Conservation (phyloP, 37 sponge, comb jelly and placozoan species). For the Theonella swinhoei region DNA sequence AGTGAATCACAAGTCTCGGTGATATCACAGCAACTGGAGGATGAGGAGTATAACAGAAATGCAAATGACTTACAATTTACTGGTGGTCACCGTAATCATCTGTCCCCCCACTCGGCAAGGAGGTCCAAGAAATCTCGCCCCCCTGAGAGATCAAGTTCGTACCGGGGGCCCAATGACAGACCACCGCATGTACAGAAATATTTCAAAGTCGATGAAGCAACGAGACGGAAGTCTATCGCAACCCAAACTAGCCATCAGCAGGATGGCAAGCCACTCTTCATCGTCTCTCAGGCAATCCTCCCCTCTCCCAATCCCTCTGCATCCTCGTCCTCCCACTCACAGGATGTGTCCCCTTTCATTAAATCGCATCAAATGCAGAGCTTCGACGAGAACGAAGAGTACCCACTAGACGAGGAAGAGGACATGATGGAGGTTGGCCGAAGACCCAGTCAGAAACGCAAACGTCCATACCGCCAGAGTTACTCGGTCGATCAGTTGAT, state of each 20-base stretch:
- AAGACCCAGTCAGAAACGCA: not conserved
- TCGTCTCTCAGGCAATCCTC: not conserved
- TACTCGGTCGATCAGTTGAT: not conserved
- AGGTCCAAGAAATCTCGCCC: constrained; percentile 13
- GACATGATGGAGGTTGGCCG: not conserved
- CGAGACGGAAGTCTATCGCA: constrained; percentile 47
- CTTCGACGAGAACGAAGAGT: not conserved
- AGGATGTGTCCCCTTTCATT: not conserved
- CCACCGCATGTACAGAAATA: not conserved
- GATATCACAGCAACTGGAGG: constrained; percentile 29
- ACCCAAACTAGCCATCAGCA: not conserved
- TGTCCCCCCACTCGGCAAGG: constrained; percentile 11
- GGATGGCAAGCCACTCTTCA: not conserved
- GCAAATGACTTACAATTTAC: not conserved
- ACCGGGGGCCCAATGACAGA: constrained; percentile 38
- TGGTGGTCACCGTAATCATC: not conserved
- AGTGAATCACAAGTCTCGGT: constrained; percentile 56
- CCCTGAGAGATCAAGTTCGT: constrained; percentile 50
- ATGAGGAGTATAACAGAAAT: not conserved
- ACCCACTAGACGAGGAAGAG: not conserved
- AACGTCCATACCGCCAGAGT: not conserved
- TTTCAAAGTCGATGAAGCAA: not conserved
- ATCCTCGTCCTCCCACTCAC: not conserved
- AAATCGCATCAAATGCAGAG: not conserved
- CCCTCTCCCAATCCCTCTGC: not conserved